Percentiles rank a stretch among this genome's conserved stretches.
These are phyloP conservation scores for Cottoperca gobio DNA, from an alignment of 2,797 vertebrate genomes.

Conservation along the genomic window DNA sequence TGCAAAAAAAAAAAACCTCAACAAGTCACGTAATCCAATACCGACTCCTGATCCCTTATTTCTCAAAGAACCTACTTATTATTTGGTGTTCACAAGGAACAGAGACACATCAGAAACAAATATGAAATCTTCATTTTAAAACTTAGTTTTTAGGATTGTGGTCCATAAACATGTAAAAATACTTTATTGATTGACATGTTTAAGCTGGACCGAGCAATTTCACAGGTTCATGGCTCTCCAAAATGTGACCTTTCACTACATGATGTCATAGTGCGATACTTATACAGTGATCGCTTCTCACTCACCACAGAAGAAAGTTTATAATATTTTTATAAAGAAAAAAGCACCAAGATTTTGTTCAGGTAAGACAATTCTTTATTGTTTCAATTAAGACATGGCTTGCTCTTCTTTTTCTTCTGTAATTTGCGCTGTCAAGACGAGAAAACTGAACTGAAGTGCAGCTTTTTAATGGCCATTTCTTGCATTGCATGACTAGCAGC, in stretches of 20 bases:
- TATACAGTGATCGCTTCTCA: conserved; percentile 1
- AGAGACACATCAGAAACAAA: background rate
- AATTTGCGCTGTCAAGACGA: background rate
- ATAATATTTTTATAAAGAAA: background rate
- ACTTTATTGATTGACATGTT: conserved; percentile 10
- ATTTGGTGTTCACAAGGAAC: background rate
- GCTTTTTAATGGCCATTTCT: conserved; percentile 60
- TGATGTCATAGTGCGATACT: conserved; percentile 9
- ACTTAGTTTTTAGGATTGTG: background rate
- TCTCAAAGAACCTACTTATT: background rate
- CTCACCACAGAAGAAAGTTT: background rate
- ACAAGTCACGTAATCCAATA: background rate
- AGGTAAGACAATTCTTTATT: background rate
- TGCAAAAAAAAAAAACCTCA: background rate
- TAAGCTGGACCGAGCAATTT: background rate
- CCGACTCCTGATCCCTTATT: background rate
- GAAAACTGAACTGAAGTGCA: conserved; percentile 21
- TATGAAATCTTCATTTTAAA: too few relatives aligned
- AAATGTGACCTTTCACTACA: conserved; percentile 8
- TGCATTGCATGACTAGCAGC: conserved; percentile 35
- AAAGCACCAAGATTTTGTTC: background rate
- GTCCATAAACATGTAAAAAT: background rate
- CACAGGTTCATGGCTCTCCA: background rate
- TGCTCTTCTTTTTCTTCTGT: background rate
- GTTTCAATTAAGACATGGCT: background rate